phyloP scores from a whole-genome alignment of 2,113 vertebrate species.

The Leuciscus idus region DNA sequence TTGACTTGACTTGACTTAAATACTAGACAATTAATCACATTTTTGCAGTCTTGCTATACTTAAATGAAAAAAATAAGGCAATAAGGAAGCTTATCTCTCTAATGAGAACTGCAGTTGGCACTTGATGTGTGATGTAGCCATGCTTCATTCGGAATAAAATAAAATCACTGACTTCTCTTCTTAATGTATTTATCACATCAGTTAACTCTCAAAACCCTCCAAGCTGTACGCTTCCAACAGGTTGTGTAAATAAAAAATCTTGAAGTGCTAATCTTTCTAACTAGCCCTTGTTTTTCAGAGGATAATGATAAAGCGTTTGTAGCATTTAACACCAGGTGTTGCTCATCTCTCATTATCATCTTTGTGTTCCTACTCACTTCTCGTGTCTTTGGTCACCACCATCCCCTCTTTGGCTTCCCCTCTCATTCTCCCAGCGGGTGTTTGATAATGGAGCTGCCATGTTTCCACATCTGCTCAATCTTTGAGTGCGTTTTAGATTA shows the following conservation, averaged over 20 bases:
- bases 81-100: not conserved
- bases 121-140: not conserved
- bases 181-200: not conserved
- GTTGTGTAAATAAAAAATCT: constrained; percentile 9
- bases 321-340: constrained; percentile 4
- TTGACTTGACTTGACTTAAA: too few species aligned
- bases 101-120: not conserved
- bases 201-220: not conserved
- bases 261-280: not conserved
- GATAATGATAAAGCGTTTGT: constrained; percentile 11
- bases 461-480: constrained; percentile 56
- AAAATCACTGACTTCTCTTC: not conserved
- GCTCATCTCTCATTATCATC: not conserved
- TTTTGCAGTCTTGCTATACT: not conserved
- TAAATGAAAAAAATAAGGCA: not conserved
- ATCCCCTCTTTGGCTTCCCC: not conserved
- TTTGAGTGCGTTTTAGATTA: constrained; percentile 29
- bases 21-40: not conserved
- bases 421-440: constrained; percentile 40
- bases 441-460: constrained; percentile 38
- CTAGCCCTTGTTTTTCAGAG: not conserved
- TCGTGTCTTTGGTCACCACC: not conserved
- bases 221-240: not conserved
- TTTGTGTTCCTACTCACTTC: not conserved
- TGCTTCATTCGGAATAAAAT: not conserved